Evolutionary conservation across 2,888 invertebrate species (phyloP), one percentile per base, ranked within the genome.

Genomic region (Trichogramma dendrolimi): DNA sequence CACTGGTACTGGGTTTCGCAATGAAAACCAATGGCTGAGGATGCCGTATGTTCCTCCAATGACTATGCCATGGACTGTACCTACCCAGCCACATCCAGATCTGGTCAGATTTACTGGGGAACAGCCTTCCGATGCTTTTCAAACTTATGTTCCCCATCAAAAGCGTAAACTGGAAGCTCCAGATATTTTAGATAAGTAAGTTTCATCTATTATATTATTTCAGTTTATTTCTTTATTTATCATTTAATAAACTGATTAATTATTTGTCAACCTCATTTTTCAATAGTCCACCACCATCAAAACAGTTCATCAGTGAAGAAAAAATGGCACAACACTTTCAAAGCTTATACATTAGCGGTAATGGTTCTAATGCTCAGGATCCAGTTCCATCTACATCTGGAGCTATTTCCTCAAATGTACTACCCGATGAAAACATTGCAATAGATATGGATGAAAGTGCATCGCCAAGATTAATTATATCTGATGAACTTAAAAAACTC

Each of bases 261-360:
- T 40, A 61, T 46, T 55, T 55, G 14, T 14, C 14, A 1, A 14
- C 14, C 14, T 14, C 14, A 14, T 41, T 64, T 46, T 55, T 4
- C 6, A 57, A 11, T 61, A 57, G 14, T 60, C 79, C 77, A 10
- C 66, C 72, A 47, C 73, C 70, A 52, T 74, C 82, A 6, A 92
- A 92, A 73, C 90, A 91, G 74, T 83, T 88, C 48, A 91, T 92
- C 67, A 90, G 91, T 0, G 92, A 92, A 75, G 92, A 92, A 72
- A 90, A 88, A 77, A 92, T 92, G 87, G 88, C 91, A 0, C 90
- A 89, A 39, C 90, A 91, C 72, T 84, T 92, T 67, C 87, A 85
- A 68, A 85, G 87, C 46, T 81, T 92, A 43, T 90, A 91, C 73
- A 90, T 92, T 68, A 84, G 81, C 71, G 76, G 80, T 6, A 72